Conservation (phyloP, 1,140 invertebrate species). For the Ridgeia piscesae region DNA sequence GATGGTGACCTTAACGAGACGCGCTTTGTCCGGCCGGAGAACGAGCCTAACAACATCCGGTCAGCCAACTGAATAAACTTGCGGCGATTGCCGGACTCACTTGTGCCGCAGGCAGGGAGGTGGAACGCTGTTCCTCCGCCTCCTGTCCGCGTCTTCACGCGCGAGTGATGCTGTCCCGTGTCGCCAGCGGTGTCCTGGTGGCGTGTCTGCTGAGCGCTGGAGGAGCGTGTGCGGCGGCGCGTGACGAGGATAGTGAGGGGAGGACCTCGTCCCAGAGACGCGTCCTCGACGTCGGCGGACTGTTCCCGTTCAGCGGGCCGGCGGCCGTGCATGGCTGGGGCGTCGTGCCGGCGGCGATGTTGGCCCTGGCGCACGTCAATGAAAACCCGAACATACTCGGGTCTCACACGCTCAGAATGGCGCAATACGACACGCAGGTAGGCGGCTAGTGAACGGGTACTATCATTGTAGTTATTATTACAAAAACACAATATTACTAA, state of each 20-base stretch:
- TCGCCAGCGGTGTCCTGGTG: not conserved
- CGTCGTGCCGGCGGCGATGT: not conserved
- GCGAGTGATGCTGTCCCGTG: not conserved
- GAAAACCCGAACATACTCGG: not conserved
- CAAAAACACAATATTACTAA: not conserved
- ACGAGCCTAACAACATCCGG: not conserved
- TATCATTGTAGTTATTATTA: not conserved
- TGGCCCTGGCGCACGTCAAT: constrained; percentile 11
- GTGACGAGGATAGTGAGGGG: not conserved
- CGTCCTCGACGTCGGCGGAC: not conserved
- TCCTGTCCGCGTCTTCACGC: not conserved
- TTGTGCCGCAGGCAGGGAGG: not conserved
- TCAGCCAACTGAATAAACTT: not conserved
- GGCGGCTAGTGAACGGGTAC: not conserved
- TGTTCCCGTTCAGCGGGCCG: constrained; percentile 4
- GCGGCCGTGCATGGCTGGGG: not conserved
- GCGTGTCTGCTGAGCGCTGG: not conserved
- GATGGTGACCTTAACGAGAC: not conserved
- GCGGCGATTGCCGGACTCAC: not conserved
- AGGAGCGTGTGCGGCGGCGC: not conserved
- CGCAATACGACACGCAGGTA: constrained; percentile 7
- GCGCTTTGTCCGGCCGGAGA: not conserved
- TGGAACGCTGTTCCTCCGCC: not conserved
- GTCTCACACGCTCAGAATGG: not conserved
- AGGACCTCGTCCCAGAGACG: not conserved